These are phyloP conservation scores for Actenoides hombroni DNA, from an alignment of 2,113 vertebrate species.

Conservation along the genomic window DNA sequence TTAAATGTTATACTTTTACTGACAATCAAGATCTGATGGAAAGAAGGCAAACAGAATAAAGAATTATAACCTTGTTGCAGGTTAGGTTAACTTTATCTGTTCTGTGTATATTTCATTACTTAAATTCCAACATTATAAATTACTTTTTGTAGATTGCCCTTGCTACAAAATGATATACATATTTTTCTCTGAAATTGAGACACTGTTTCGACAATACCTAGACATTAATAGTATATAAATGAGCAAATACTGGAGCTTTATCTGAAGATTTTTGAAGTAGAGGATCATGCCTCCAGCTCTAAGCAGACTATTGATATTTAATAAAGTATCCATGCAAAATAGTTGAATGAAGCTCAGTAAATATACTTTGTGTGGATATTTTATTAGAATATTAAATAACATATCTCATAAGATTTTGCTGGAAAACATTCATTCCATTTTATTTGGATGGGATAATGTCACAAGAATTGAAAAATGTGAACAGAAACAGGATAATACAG, in stretches of 20 bases:
- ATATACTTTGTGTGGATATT: not conserved
- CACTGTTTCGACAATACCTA: not conserved
- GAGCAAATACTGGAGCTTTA: not conserved
- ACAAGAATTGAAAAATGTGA: not conserved
- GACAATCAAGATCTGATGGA: not conserved
- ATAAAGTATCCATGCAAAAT: not conserved
- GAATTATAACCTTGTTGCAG: not conserved
- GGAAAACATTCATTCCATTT: not conserved
- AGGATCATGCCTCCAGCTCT: not conserved
- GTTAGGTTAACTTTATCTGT: not conserved
- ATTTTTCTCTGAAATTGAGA: not conserved
- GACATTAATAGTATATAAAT: not conserved
- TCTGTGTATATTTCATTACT: not conserved
- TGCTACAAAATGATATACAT: not conserved
- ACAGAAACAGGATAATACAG: not conserved
- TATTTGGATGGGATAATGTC: not conserved
- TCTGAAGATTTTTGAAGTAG: not conserved
- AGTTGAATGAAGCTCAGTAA: not conserved
- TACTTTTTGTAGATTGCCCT: not conserved
- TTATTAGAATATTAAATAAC: not conserved
- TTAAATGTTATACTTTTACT: not conserved
- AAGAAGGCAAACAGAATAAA: not conserved
- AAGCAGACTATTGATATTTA: not conserved
- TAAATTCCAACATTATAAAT: not conserved
- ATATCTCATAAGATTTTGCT: not conserved